Conservation (phyloP, 2,797 vertebrate species). For the Acanthurus lineatus region DNA sequence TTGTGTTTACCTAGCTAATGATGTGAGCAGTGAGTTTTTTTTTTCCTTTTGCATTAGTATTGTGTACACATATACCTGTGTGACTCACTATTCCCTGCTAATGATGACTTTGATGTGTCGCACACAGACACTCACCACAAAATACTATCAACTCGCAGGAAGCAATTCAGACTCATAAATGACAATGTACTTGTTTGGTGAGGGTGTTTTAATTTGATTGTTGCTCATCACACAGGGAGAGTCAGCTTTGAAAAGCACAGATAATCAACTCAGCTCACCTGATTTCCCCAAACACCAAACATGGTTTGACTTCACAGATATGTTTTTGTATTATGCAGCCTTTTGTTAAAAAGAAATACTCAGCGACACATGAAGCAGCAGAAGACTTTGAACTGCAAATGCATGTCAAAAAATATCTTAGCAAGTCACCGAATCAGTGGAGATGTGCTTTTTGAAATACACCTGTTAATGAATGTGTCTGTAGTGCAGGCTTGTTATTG, state of each 20-base stretch:
- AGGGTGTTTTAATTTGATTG: constrained; percentile 43
- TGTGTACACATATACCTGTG: constrained; percentile 20
- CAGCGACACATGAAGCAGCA: constrained; percentile 8
- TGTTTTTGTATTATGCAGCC: not conserved
- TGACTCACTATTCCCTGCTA: constrained; percentile 38
- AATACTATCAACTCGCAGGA: constrained; percentile 7
- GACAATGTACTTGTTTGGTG: constrained; percentile 24
- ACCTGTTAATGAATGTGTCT: constrained; percentile 14
- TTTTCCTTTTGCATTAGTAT: constrained; percentile 30
- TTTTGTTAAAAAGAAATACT: constrained; percentile 9
- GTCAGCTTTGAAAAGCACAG: constrained; percentile 35
- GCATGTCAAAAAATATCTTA: constrained; percentile 9
- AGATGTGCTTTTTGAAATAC: not conserved
- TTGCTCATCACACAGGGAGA: constrained; percentile 23
- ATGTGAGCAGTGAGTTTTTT: constrained; percentile 28
- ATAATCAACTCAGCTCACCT: constrained; percentile 38
- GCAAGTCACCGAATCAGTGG: constrained; percentile 3
- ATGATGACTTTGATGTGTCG: constrained; percentile 55
- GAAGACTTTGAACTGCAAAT: constrained; percentile 42
- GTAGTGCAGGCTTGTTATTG: not conserved
- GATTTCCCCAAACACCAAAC: not conserved
- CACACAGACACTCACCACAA: constrained; percentile 2
- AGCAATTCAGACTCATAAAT: constrained; percentile 13
- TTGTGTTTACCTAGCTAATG: constrained; percentile 47
- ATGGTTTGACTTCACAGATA: not conserved